Evolutionary conservation across 2,797 vertebrate genomes (phyloP), one percentile per base, ranked within the genome.

Genomic region (Uromys caudimaculatus): DNA sequence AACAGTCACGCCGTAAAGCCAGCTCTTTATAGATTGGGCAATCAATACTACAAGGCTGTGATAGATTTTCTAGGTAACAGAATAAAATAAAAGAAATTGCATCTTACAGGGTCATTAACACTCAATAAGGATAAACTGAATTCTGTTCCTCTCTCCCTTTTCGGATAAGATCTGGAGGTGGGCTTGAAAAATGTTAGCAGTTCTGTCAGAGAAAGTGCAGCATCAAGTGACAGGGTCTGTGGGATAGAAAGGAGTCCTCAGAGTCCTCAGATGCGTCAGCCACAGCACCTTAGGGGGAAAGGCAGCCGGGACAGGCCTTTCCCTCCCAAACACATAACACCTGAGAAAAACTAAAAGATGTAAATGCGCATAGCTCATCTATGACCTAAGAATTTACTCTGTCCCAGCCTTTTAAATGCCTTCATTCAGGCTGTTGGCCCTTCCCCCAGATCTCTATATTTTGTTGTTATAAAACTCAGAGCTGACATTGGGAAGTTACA

Each of bases 11-110:
- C 96, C 90, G 95, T 95, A 97, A 93, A 95, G 94, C 0, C 11
- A 96, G 96, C 97, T 96, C 94, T 97, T 97, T 97, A 97, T 97
- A 95, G 97, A 98, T 90, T 97, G 96, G 90, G 82, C 78, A 97
- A 97, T 97, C 97, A 97, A 98, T 98, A 97, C 95, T 96, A 97
- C 97, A 97, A 98, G 97, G 86, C 93, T 67, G 84, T 96, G 96
- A 98, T 97, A 96, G 97, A 97, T 97, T 98, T 97, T 95, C 97
- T 89, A 96, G 97, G 98, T 97, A 98, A 97, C 97, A 94, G 97
- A 97, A 97, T 96, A 97, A 97, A 98, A 98, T 97, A 97, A 97
- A 97, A 98, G 95, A 96, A 97, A 97, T 98, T 93, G 95, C 85
- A 95, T 96, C 87, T 94, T 97, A 95, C 84, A 94, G 97, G 92